Evolutionary conservation across 1,140 invertebrate genomes (phyloP), one percentile per base, ranked within the genome.

Genomic region (Meloidogyne hapla): DNA sequence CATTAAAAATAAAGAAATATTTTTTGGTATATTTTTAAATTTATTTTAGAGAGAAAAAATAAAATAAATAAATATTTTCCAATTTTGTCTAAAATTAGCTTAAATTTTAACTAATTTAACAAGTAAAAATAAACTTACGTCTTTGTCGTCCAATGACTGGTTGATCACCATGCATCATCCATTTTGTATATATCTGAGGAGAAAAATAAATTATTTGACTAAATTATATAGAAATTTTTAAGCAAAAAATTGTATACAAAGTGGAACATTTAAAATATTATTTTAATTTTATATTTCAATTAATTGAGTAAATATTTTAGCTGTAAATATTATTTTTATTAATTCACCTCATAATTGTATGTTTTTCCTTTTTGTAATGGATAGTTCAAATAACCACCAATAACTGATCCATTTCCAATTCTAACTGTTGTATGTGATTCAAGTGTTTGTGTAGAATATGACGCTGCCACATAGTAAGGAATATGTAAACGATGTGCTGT

Each of bases 401-500:
- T 83, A 23, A 86, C 85, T n/a, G 65, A 74, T 25, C 85, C 85
- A 67, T 86, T 83, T 42, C 85, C 85, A 33, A 86, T 77, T 23
- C 72, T 61, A 2, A 85, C 80, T 40, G 76, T 85, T 56, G 68
- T 82, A 9, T 79, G 81, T 26, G 76, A 33, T 8, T 78, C 77
- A 5, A 86, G 68, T 28, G 85, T 86, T 70, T 87, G 80, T 10
- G 70, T 74, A 67, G 77, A 81, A 80, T 77, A 86, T 2, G 86
- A 87, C 13, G 79, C 85, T 40, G 84, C 83, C 2, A 86, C 86
- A 71, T 86, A 86, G 76, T 87, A 86, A 38, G 84, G 86, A n/a
- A 84, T 77, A 33, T 83, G 77, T 38, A 74, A 77, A 33, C 81
- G 79, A 67, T 87, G 69, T 25, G 85, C 86, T 18, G 85, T 87